Conservation (phyloP, 2,797 vertebrate species). For the Tinamus major region DNA sequence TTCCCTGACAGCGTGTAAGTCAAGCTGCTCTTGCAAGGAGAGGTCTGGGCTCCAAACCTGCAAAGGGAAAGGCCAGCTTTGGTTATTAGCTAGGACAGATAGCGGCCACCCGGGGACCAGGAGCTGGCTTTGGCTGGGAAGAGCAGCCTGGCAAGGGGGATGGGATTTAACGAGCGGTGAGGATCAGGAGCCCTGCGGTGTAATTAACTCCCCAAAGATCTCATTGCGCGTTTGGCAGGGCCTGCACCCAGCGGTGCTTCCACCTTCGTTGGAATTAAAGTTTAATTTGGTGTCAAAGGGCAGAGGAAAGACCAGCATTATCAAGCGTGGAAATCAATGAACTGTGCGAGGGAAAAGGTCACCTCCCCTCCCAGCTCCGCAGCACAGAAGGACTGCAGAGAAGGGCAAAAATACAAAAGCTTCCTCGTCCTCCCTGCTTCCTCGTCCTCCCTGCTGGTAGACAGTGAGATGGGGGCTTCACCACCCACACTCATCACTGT, state of each 20-base stretch:
- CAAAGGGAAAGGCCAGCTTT: constrained; percentile 16
- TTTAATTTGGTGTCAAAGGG: constrained; percentile 73
- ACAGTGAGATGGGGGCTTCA: background rate
- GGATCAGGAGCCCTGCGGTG: constrained; percentile 33
- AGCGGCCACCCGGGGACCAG: background rate
- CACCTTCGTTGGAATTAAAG: constrained; percentile 61
- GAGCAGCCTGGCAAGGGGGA: background rate
- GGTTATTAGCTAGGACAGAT: constrained; percentile 26
- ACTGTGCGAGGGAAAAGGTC: background rate
- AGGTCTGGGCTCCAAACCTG: background rate
- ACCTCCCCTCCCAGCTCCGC: background rate
- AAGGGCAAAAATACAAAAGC: background rate
- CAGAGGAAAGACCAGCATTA: constrained; percentile 35
- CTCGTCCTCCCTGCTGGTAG: background rate
- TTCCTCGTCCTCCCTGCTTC: background rate
- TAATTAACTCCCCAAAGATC: constrained; percentile 71
- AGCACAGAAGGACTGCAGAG: background rate
- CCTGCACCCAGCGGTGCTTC: constrained; percentile 26
- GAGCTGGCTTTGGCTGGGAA: constrained; percentile 45
- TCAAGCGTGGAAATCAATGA: constrained; percentile 45
- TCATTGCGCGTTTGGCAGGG: background rate
- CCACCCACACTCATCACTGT: background rate
- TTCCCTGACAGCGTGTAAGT: constrained; percentile 53
- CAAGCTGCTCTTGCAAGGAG: constrained; percentile 26
- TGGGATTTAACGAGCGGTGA: constrained; percentile 36